Conservation (phyloP, 2,113 vertebrate species). For the Vimba vimba region DNA sequence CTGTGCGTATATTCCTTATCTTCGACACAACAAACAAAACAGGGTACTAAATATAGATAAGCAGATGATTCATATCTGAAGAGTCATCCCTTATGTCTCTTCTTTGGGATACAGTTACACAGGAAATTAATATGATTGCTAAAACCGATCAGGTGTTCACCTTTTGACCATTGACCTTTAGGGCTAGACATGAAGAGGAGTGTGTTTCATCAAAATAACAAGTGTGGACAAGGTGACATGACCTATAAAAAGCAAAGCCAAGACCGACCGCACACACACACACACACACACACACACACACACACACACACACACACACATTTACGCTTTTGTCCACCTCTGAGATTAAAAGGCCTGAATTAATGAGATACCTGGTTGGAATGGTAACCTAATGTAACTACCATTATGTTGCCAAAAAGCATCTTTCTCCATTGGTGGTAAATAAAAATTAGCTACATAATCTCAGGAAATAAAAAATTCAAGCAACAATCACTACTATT, state of each 20-base stretch:
- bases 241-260: conserved; percentile 36
- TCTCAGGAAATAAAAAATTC: not conserved
- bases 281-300: too few relatives aligned
- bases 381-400: too few relatives aligned
- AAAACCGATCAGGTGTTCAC: conserved; percentile 50
- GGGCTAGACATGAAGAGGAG: conserved; percentile 24
- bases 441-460: not conserved
- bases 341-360: conserved; percentile 48
- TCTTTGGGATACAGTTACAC: not conserved
- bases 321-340: conserved; percentile 24
- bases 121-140: conserved; percentile 20
- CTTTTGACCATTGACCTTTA: conserved; percentile 47
- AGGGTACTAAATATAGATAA: not conserved
- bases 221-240: conserved; percentile 57
- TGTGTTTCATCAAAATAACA: conserved; percentile 57
- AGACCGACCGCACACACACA: not conserved
- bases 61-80: not conserved
- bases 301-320: not conserved
- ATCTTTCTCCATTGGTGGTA: not conserved
- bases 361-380: conserved; percentile 45
- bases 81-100: not conserved
- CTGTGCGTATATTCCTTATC: conserved; percentile 2
- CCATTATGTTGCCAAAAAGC: not conserved
- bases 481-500: too few relatives aligned
- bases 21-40: not conserved